Base-by-base conservation (phyloP, 1,140 invertebrate species). In the Sycophaga agraensis region DNA sequence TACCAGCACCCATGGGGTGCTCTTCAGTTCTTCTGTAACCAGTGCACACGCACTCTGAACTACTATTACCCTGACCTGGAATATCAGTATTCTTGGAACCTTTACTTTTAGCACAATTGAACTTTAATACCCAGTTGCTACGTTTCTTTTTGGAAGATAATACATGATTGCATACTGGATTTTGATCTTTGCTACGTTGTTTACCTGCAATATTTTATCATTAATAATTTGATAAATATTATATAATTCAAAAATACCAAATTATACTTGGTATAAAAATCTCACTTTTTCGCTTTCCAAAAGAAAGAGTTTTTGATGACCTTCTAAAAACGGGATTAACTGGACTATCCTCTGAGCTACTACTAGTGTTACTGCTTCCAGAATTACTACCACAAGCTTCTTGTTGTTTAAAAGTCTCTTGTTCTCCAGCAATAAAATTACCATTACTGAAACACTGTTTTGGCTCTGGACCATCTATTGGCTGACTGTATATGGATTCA, bases 61-160 rank as follows among this genome's bases (percentile, higher is more conserved):
- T 74, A 65, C 72, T 74, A 75, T 74, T 78, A 70, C 77, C 71
- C 64, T 79, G 77, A 67, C 76, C 79, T 49, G 73, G 76, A 70
- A 78, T 80, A 66, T 76, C 78, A 19, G 72, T 78, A 58, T 79
- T 85, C 73, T 77, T 82, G 9, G 78, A 82, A 60, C 69, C 73
- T 76, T 85, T 84, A 40, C 81, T 83, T 51, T 85, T 84, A 4
- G 82, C 78, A 66, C 82, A 85, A 65, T 84, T 85, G 65, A 86
- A 85, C 68, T 85, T 85, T 60, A 85, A 68, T n/a, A 83, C 83
- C 85, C 85, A 87, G 72, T 85, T 84, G 45, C 82, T 82, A 22
- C 82, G 81, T 65, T 85, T 86, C 65, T 86, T 87, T 63, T 80
- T 80, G 1, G 78, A 75, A 40, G 78, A 73, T 51, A 79, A 68